These are phyloP conservation scores for Lutraria rhynchaena DNA, from an alignment of 1,140 invertebrate species.

Conservation along the genomic window DNA sequence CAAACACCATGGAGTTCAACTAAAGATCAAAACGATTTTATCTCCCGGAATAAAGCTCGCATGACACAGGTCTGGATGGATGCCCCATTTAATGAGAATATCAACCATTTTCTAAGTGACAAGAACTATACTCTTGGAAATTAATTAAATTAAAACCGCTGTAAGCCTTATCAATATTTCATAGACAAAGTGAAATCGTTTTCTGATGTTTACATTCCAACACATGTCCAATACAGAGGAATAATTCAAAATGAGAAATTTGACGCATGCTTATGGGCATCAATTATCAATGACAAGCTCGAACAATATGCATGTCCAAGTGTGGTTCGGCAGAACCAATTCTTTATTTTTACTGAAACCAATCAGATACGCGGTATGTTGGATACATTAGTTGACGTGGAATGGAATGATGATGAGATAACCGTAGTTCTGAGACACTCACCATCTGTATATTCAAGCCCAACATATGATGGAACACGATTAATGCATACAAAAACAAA, in stretches of 20 bases:
- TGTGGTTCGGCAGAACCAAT: conserved; percentile 20
- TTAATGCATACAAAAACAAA: background rate
- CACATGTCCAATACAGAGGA: background rate
- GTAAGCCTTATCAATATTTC: conserved; percentile 51
- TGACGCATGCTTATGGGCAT: conserved; percentile 8
- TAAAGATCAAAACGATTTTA: conserved; percentile 14
- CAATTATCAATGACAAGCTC: conserved; percentile 17
- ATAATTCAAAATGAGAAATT: conserved; percentile 8
- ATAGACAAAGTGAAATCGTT: conserved; percentile 20
- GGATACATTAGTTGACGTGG: conserved; percentile 16
- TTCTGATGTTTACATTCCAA: conserved; percentile 34
- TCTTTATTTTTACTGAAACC: conserved; percentile 15
- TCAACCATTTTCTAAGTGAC: conserved; percentile 20
- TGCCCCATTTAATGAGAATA: conserved; percentile 10
- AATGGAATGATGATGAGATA: background rate
- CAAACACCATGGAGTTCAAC: conserved; percentile 35
- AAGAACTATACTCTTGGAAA: conserved; percentile 23
- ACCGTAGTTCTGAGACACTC: background rate
- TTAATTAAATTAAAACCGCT: conserved; percentile 14
- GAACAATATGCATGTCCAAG: conserved; percentile 20
- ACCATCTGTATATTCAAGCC: background rate
- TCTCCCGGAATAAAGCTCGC: conserved; percentile 32
- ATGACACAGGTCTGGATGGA: conserved; percentile 52
- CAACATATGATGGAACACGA: conserved; percentile 1
- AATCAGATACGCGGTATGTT: conserved; percentile 20